Conservation (phyloP, 2,797 vertebrate genomes). For the Periophthalmus magnuspinnatus region DNA sequence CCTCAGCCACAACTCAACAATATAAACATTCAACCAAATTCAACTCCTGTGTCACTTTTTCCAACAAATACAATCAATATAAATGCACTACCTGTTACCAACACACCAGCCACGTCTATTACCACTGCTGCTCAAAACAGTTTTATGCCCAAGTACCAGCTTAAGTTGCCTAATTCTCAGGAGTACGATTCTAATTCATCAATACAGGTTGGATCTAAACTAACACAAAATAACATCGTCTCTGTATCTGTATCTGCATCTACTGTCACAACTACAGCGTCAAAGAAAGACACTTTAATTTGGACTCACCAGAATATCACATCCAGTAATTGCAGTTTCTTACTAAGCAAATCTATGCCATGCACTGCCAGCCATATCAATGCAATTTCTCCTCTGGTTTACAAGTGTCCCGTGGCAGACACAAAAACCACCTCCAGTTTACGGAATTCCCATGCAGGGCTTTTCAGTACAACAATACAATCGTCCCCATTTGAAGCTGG, state of each 20-base stretch:
- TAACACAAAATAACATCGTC: background rate
- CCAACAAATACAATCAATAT: constrained; percentile 48
- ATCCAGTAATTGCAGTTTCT: constrained; percentile 14
- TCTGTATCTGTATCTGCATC: background rate
- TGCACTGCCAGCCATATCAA: constrained; percentile 9
- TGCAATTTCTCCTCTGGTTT: constrained; percentile 11
- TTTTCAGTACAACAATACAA: constrained; percentile 46
- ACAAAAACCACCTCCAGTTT: constrained; percentile 54
- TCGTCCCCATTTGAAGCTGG: constrained; percentile 26
- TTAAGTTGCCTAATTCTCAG: constrained; percentile 80
- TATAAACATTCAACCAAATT: constrained; percentile 43
- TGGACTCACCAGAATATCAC: constrained; percentile 3
- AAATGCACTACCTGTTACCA: constrained; percentile 40
- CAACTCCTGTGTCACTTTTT: constrained; percentile 47
- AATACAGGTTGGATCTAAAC: constrained; percentile 17
- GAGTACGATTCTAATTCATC: constrained; percentile 33
- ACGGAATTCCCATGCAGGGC: constrained; percentile 28
- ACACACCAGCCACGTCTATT: constrained; percentile 33
- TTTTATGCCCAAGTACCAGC: constrained; percentile 92
- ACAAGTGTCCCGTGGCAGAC: constrained; percentile 42
- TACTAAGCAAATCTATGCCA: constrained; percentile 12
- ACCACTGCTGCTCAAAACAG: constrained; percentile 52
- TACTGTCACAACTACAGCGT: constrained; percentile 17
- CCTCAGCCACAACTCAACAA: constrained; percentile 42
- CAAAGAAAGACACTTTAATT: background rate